Base-by-base conservation (phyloP, 2,113 vertebrate genomes). In the Odobenus rosmarus region DNA sequence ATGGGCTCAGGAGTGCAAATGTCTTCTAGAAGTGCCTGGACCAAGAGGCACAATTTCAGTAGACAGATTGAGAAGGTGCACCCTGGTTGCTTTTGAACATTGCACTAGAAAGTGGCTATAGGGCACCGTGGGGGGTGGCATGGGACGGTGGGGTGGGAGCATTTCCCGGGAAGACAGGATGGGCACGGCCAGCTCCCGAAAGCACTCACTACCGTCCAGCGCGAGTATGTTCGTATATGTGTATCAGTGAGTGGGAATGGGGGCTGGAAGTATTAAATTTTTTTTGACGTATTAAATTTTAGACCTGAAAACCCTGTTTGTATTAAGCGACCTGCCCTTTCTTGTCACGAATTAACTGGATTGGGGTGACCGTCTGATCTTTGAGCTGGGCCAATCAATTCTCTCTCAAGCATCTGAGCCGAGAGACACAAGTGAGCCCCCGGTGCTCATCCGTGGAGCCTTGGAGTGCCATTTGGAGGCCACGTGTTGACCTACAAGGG, bases 181-280 rank as follows among this genome's bases (percentile, higher is more conserved):
- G 12, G 16, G 36, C 2, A 8, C 9, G 28, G 24, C 62, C 10
- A 14, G 39, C 19, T 36, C 33, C 59, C 2, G 8, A 18, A 7
- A 3, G 7, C 16, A 6, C 33, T 61, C 4, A 6, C 11, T 23
- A 3, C 39, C 5, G 6, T 14, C 36, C 9, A 24, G 39, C 5
- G 12, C 9, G 31, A 49, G 16, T 19, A 19, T 10, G 28, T 36
- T 4, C 14, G 24, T 7, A 33, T 13, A 3, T 4, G 3, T 33
- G 21, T 4, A 36, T 10, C 4, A 0, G 1, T 0, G 36, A 24
- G 8, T 10, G 61, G 31, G 2, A 10, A 13, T 55, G 15, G 31
- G 31, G 12, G 36, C 49, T 33, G 46, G 46, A 79, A 39, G 31
- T 21, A 8, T 4, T 51, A 33, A 15, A 36, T 21, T 86, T 82